Evolutionary conservation across 2,113 vertebrate species (phyloP).

Genomic region (Peromyscus californicus): DNA sequence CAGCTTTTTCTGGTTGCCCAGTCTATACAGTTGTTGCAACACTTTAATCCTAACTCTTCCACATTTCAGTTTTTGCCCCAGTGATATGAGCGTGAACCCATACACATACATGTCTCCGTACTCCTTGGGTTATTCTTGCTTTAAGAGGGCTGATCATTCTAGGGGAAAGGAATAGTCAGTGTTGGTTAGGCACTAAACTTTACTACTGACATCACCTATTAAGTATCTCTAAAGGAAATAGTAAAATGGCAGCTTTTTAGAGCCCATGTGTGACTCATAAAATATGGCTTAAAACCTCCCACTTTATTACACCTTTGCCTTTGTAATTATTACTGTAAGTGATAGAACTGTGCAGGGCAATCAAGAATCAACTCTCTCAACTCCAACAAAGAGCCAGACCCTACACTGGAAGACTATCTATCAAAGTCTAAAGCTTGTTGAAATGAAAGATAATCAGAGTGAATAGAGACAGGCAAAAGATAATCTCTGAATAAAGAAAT

Average conservation of each 20-base stretch:
- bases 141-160: constrained; percentile 78
- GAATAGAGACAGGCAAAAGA: neutral
- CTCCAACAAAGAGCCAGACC: constrained; percentile 44
- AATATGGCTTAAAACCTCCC: constrained; percentile 86
- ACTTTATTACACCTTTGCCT: constrained; percentile 82
- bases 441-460: constrained; percentile 29
- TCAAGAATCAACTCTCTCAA: constrained; percentile 76
- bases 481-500: neutral
- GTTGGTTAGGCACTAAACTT: constrained; percentile 85
- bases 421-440: neutral
- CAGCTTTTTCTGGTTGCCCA: constrained; percentile 49
- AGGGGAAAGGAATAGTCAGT: constrained; percentile 79
- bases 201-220: constrained; percentile 86
- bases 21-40: neutral
- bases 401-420: neutral
- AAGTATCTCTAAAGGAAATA: constrained; percentile 88
- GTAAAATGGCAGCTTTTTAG: constrained; percentile 87
- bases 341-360: constrained; percentile 78
- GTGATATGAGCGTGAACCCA: neutral
- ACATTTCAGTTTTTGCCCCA: constrained; percentile 4
- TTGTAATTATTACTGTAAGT: constrained; percentile 84
- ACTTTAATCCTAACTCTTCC: constrained; percentile 29
- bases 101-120: neutral
- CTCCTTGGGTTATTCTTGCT: constrained; percentile 68
- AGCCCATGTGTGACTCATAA: constrained; percentile 88